Base-by-base conservation (phyloP, 2,797 vertebrate genomes). In the Holocentrus rufus region DNA sequence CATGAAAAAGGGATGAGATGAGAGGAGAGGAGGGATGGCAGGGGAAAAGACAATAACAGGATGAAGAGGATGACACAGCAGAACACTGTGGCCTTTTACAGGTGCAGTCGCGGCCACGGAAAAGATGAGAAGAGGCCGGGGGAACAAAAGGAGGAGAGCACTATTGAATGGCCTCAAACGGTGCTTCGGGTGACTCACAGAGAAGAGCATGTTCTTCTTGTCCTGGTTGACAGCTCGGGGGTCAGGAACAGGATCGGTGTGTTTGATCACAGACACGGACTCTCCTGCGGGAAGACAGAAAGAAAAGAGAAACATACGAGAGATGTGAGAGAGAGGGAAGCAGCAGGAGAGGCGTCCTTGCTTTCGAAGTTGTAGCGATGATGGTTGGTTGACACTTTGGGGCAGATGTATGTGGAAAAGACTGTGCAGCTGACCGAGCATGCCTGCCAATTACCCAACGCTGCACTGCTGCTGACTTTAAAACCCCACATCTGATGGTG, bases 151-250 rank as follows among this genome's bases (percentile, higher is more conserved):
- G 25, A 67, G 7, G 11, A 66, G 69, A 76, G 54, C 22, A 67
- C 34, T 3, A 72, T 22, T n/a, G 10, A 44, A 50, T 17, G 30
- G 46, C 34, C n/a, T 20, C 50, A 69, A 76, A 54, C 2, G 7
- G 30, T 65, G 9, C 30, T 30, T 2, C 17, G 61, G 76, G 66
- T 80, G 30, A 96, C 98, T 97, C 89, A 99, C 98, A 89, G 97
- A 99, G 80, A 99, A 99, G 50, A 99, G 96, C 97, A 99, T 99
- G 90, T 99, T 99, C 93, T 99, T 99, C 90, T 99, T 99, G 90
- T 99, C 97, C 87, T 99, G 98, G 92, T 99, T 99, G 77, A 99
- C 97, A 61, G 98, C 98, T 31, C 98, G 96, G 3, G 97, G 98
- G 89, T 99, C 97, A 65, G 98, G 98, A 58, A 99, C 97, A 0